phyloP scores from a whole-genome alignment of 1,140 invertebrate species.

The Venturia canescens region DNA sequence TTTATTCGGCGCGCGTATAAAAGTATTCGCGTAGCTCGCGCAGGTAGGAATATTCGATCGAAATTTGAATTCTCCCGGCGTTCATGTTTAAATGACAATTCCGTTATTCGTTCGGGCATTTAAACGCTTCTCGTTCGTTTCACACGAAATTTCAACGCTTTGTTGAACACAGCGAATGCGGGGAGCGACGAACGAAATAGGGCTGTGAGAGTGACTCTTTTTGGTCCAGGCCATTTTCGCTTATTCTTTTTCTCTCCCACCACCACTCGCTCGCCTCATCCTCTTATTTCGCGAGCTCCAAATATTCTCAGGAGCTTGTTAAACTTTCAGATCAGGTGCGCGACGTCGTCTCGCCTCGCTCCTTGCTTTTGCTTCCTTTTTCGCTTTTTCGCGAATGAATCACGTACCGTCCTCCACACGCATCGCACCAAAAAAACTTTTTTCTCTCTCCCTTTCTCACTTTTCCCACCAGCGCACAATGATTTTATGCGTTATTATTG shows the following conservation, averaged over 20 bases:
- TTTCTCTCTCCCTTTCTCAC: slow-evolving; percentile 1
- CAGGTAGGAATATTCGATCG: too few relatives aligned
- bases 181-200: too few relatives aligned
- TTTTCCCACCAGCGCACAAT: not conserved
- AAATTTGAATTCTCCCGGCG: not conserved
- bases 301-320: slow-evolving; percentile 43
- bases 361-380: slow-evolving; percentile 59
- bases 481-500: not conserved
- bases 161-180: too few relatives aligned
- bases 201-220: not conserved
- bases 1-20: too few relatives aligned
- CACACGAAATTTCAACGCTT: too few relatives aligned
- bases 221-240: not conserved
- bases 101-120: slow-evolving; percentile 11
- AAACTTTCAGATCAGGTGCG: slow-evolving; percentile 70
- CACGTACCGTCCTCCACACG: slow-evolving; percentile 67
- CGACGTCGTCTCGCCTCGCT: slow-evolving; percentile 58
- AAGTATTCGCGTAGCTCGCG: too few relatives aligned
- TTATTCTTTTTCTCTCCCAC: not conserved
- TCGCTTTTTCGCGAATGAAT: too few relatives aligned
- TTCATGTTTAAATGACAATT: slow-evolving; percentile 1
- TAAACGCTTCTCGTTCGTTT: too few relatives aligned
- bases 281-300: not conserved
- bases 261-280: not conserved
- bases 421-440: slow-evolving; percentile 51